A percentile compares a stretch with the other conserved stretches of the same genome.
Conservation (phyloP, 2,888 invertebrate genomes). For the Apamea monoglypha region DNA sequence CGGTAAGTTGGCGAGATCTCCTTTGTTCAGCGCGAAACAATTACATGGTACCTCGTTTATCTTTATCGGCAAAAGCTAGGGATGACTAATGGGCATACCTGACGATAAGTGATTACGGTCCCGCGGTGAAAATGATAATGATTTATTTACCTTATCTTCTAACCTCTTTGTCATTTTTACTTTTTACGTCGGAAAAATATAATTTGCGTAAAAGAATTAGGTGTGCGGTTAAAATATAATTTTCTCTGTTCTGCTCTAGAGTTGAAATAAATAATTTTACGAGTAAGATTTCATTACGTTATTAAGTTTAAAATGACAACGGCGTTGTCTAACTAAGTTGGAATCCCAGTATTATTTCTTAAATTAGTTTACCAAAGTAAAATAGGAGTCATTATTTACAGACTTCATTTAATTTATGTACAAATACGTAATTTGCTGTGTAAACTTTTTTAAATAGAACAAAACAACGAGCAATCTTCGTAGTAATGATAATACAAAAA, state of each 20-base stretch:
- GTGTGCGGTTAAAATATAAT: slow-evolving; percentile 19
- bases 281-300: slow-evolving; percentile 37
- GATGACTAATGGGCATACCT: slow-evolving; percentile 42
- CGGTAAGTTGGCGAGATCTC: not conserved
- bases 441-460: not conserved
- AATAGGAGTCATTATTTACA: slow-evolving; percentile 19
- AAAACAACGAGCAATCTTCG: not conserved
- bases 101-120: slow-evolving; percentile 47
- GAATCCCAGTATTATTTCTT: slow-evolving; percentile 33
- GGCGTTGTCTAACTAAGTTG: slow-evolving; percentile 12
- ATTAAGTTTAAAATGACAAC: slow-evolving; percentile 38
- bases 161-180: slow-evolving; percentile 23
- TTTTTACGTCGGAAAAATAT: slow-evolving; percentile 14
- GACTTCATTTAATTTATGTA: too few species aligned
- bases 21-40: slow-evolving; percentile 41
- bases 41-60: slow-evolving; percentile 46
- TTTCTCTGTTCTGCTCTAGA: slow-evolving; percentile 16
- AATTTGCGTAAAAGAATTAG: slow-evolving; percentile 38
- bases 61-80: slow-evolving; percentile 49
- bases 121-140: slow-evolving; percentile 18
- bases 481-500: not conserved
- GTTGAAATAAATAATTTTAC: slow-evolving; percentile 11
- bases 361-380: slow-evolving; percentile 32
- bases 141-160: slow-evolving; percentile 17
- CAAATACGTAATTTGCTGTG: not conserved